Percentiles rank a stretch among this genome's conserved stretches.
phyloP scores from a whole-genome alignment of 2,888 invertebrate genomes.

The Macropis europaea region DNA sequence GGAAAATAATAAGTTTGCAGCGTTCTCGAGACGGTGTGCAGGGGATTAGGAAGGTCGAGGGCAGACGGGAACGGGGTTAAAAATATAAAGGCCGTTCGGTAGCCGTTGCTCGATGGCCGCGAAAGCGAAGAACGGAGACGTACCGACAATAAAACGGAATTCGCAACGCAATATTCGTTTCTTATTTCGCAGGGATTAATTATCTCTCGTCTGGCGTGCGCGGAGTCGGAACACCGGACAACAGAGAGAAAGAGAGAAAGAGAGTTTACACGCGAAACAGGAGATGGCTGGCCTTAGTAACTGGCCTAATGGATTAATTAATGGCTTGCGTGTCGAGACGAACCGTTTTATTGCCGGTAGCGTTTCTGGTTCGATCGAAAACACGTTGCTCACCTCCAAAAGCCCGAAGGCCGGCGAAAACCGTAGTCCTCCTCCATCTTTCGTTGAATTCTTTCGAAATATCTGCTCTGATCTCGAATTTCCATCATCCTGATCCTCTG shows the following conservation, averaged over 20 bases:
- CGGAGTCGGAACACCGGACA: background rate
- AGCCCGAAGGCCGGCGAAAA: no score
- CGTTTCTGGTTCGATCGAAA: slow-evolving; percentile 23
- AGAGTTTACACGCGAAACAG: slow-evolving; percentile 40
- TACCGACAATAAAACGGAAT: slow-evolving; percentile 57
- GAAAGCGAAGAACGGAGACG: slow-evolving; percentile 22
- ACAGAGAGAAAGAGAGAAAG: slow-evolving; percentile 9
- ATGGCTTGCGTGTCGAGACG: slow-evolving; percentile 37
- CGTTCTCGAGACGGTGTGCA: no score
- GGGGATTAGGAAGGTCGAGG: no score
- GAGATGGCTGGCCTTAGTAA: slow-evolving; percentile 24
- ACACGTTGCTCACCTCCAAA: no score
- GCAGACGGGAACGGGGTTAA: slow-evolving; percentile 14
- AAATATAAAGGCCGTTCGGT: slow-evolving; percentile 16
- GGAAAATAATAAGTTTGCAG: no score
- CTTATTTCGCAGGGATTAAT: slow-evolving; percentile 67
- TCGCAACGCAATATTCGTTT: slow-evolving; percentile 66
- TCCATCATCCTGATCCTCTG: no score
- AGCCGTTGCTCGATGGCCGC: background rate
- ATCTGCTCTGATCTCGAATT: no score
- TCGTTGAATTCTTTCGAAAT: no score
- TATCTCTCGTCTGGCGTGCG: slow-evolving; percentile 50
- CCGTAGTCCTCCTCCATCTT: no score
- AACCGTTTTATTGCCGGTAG: slow-evolving; percentile 35
- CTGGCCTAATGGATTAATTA: slow-evolving; percentile 51